phyloP scores from a whole-genome alignment of 2,113 vertebrate species.

The Dromiciops gliroides region DNA sequence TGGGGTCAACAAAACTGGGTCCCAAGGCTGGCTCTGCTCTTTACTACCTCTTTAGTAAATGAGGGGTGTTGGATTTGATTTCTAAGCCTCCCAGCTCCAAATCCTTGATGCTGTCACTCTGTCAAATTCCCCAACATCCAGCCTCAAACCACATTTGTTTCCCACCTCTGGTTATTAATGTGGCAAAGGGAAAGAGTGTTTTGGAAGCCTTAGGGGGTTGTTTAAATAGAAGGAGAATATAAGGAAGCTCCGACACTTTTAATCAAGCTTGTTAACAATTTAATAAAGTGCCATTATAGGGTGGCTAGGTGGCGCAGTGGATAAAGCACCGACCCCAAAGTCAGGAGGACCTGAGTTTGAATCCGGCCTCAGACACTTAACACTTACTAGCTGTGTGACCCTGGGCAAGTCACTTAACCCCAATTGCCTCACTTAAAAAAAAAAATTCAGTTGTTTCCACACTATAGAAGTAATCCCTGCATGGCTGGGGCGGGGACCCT shows the following conservation, averaged over 20 bases:
- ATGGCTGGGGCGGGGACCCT: not conserved
- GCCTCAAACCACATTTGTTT: not conserved
- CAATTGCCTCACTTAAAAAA: too few relatives aligned
- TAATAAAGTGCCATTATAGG: too few relatives aligned
- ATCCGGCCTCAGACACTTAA: too few relatives aligned
- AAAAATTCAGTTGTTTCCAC: not conserved
- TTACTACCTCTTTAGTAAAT: not conserved
- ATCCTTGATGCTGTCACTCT: not conserved
- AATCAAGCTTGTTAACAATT: too few relatives aligned
- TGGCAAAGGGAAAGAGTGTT: not conserved
- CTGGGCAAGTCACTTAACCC: too few relatives aligned
- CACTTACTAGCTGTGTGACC: too few relatives aligned
- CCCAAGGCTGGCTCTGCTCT: not conserved
- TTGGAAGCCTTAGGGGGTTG: not conserved
- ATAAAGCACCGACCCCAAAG: too few relatives aligned
- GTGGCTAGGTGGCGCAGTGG: too few relatives aligned
- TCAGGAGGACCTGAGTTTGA: too few relatives aligned
- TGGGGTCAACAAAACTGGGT: too few relatives aligned
- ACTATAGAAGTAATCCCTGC: not conserved
- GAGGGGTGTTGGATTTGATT: not conserved
- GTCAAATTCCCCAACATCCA: not conserved
- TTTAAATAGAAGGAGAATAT: too few relatives aligned
- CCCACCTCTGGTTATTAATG: not conserved
- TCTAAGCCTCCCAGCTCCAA: not conserved
- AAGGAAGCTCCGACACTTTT: too few relatives aligned